Percentiles rank a stretch among this genome's conserved stretches.
Evolutionary conservation across 2,888 invertebrate genomes (phyloP).

Genomic region (Odontomyia ornata): DNA sequence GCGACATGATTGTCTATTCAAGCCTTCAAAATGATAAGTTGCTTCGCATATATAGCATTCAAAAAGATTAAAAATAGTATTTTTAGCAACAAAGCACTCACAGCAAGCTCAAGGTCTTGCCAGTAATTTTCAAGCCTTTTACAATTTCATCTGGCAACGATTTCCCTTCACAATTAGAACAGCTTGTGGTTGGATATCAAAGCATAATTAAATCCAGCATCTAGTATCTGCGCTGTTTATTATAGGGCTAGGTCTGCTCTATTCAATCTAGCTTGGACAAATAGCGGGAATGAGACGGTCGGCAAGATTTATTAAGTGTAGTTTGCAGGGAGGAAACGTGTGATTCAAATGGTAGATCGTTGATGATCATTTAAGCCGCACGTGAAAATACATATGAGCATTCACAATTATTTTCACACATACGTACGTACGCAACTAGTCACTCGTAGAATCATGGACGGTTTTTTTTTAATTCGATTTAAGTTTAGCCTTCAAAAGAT

Average conservation of each 20-base stretch:
- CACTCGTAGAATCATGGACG: not conserved
- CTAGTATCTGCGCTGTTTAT: not conserved
- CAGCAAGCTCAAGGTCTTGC: too few relatives aligned
- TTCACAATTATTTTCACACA: not conserved
- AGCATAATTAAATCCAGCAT: not conserved
- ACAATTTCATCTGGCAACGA: not conserved
- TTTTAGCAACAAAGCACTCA: too few relatives aligned
- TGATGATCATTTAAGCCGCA: slow-evolving; percentile 21
- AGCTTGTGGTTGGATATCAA: too few relatives aligned
- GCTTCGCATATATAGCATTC: too few relatives aligned
- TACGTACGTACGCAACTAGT: not conserved
- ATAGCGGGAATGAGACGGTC: not conserved
- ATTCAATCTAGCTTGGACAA: not conserved
- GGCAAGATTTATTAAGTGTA: not conserved
- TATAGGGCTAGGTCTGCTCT: not conserved
- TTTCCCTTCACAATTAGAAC: too few relatives aligned
- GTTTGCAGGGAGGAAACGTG: slow-evolving; percentile 9
- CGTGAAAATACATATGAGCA: not conserved
- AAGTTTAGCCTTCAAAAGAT: slow-evolving; percentile 35
- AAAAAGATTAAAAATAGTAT: too few relatives aligned
- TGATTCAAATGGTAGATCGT: not conserved
- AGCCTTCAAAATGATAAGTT: too few relatives aligned
- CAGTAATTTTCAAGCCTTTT: too few relatives aligned
- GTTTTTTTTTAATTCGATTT: not conserved
- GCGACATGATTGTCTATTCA: too few relatives aligned